phyloP scores from a whole-genome alignment of 2,113 vertebrate species.

The human (Homo sapiens) region DNA sequence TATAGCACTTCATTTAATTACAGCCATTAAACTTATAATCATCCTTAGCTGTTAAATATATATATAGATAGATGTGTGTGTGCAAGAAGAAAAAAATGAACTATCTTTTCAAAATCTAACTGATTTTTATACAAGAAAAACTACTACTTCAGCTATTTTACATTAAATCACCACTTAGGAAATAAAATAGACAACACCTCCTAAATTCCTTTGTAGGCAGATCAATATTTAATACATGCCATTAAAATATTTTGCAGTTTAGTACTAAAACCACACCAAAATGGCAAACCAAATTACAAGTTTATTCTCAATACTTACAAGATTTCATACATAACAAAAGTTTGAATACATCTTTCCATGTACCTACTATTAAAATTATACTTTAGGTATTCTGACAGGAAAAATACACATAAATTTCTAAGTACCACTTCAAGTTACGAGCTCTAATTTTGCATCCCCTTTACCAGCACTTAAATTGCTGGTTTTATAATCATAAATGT shows the following conservation, averaged over 20 bases:
- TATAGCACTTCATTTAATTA: neutral
- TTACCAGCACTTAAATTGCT: conserved; percentile 1
- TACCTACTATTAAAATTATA: neutral
- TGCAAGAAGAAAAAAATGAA: neutral
- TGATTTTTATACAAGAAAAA: conserved; percentile 36
- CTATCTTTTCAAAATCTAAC: conserved; percentile 11
- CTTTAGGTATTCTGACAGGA: neutral
- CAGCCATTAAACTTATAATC: neutral
- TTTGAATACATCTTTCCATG: neutral
- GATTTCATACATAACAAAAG: neutral
- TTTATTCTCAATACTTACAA: conserved; percentile 21
- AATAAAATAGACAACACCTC: neutral
- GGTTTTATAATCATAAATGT: neutral
- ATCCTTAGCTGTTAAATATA: conserved; percentile 18
- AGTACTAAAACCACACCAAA: conserved; percentile 48
- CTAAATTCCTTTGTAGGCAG: neutral
- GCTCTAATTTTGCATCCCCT: neutral
- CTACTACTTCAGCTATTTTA: neutral
- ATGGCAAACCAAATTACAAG: neutral
- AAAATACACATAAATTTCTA: conserved; percentile 50
- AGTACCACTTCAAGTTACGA: conserved; percentile 19
- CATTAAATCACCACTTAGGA: neutral
- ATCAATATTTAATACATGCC: neutral
- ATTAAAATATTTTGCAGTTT: conserved; percentile 28
- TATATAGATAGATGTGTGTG: neutral